Evolutionary conservation across 2,888 invertebrate genomes (phyloP).

Genomic region (Oconnorella tubifera): DNA sequence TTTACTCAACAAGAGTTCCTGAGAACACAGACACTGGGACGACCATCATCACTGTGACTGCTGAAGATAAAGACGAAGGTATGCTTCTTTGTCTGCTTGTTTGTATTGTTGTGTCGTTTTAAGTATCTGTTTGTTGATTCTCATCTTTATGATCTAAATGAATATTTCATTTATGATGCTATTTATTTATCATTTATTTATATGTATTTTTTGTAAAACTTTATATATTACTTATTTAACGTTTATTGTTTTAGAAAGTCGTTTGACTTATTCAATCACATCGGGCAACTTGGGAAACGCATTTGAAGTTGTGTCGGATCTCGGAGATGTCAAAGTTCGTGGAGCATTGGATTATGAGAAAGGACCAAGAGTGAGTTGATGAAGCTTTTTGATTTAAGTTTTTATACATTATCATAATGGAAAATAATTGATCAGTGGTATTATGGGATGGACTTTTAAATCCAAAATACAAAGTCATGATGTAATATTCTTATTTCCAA

Average conservation of each 20-base stretch:
- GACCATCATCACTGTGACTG: conserved; percentile 87
- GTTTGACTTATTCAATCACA: conserved; percentile 94
- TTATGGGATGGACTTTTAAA: no score
- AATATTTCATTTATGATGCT: no score
- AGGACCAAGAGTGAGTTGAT: conserved; percentile 31
- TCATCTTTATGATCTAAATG: no score
- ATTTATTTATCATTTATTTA: neutral
- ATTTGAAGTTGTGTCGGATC: conserved; percentile 91
- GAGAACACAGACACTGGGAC: conserved; percentile 92
- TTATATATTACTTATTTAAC: neutral
- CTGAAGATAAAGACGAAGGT: conserved; percentile 89
- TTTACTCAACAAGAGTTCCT: conserved; percentile 88
- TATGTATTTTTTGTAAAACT: neutral
- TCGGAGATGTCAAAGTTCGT: conserved; percentile 74
- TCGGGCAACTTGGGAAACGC: conserved; percentile 98
- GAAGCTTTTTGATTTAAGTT: no score
- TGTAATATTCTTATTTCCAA: no score
- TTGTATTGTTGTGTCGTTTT: no score
- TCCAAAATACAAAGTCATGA: no score
- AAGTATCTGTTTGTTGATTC: no score
- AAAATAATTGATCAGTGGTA: no score
- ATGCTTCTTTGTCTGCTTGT: no score
- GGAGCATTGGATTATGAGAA: conserved; percentile 36
- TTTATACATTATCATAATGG: no score
- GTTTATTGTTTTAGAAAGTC: conserved; percentile 28